Conservation (phyloP, 2,797 vertebrate species). For the Cynodonichthys magdalenae region DNA sequence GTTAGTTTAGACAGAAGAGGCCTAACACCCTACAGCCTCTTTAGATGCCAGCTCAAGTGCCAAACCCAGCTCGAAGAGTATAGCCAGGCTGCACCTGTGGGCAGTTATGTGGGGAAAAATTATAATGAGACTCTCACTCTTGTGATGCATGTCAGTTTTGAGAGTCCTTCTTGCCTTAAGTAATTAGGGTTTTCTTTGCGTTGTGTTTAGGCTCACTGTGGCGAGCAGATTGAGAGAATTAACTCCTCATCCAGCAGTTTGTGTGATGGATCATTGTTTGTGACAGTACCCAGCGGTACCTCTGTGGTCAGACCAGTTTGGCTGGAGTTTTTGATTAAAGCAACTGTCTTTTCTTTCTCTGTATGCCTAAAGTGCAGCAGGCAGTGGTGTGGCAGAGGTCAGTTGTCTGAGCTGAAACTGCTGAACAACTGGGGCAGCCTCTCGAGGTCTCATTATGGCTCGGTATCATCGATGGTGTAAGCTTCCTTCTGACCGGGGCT, state of each 20-base stretch:
- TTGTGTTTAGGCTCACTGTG: slow-evolving; percentile 35
- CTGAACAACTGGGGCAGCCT: slow-evolving; percentile 14
- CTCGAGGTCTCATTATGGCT: slow-evolving; percentile 59
- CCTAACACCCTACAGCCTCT: slow-evolving; percentile 19
- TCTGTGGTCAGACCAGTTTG: slow-evolving; percentile 40
- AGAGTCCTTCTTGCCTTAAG: slow-evolving; percentile 10
- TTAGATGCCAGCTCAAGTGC: slow-evolving; percentile 32
- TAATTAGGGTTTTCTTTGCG: slow-evolving; percentile 24
- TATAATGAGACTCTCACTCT: slow-evolving; percentile 9
- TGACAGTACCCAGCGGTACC: slow-evolving; percentile 30
- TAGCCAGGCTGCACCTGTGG: slow-evolving; percentile 27
- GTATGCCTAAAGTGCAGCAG: slow-evolving; percentile 20
- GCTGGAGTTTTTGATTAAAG: slow-evolving; percentile 34
- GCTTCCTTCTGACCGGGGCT: slow-evolving; percentile 15
- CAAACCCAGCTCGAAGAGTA: slow-evolving; percentile 16
- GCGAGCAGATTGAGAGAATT: slow-evolving; percentile 49
- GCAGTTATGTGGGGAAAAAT: slow-evolving; percentile 29
- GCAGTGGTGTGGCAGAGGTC: slow-evolving; percentile 34
- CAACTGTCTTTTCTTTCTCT: slow-evolving; percentile 17
- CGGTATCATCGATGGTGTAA: slow-evolving; percentile 45
- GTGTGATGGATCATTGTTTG: slow-evolving; percentile 41
- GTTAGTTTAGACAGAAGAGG: slow-evolving; percentile 26
- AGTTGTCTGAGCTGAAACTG: slow-evolving; percentile 29
- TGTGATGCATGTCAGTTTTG: slow-evolving; percentile 36
- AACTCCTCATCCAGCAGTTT: slow-evolving; percentile 38